Evolutionary conservation across 1,140 invertebrate species (phyloP), one percentile per base, ranked within the genome.

Genomic region (Drosophila nannoptera): DNA sequence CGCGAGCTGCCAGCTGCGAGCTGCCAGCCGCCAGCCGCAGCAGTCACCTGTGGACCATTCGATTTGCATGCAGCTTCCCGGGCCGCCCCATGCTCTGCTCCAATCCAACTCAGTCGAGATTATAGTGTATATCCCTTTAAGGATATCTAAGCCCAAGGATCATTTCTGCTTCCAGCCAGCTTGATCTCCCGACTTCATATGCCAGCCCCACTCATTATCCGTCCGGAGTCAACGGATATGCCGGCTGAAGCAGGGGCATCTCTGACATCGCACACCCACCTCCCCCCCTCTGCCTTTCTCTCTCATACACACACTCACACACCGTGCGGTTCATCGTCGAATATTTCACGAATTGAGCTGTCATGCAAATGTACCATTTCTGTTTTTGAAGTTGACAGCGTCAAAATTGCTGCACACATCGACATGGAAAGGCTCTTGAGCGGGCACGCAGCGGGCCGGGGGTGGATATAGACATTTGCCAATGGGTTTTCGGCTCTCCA

Each of bases 261-360:
- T n/a, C 31, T 16, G 29, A 33, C 45, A 45, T 16, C 29, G 52
- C 35, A 72, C 48, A 43, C 53, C 49, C 14, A 59, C 61, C 60
- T 40, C 38, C 11, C n/a, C 22, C 22, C 3, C 22, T 22, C 12
- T 42, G 11, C n/a, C 40, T 12, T 2, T 12, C 40, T 12, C 12
- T 7, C 58, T 48, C 62, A 36, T 45, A 59, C 22, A 59, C 35
- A 60, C 33, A 65, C 48, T 42, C 48, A 50, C 14, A 54, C 45
- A 61, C 14, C 58, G 32, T 7, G 46, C 36, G 40, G 32, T 49
- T 55, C 59, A 69, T 49, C 12, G 43, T 52, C 64, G 50, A 83
- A 84, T 86, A 83, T 83, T 83, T 83, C 80, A 86, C 76, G 80
- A 84, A 86, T 84, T 80, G 80, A 86, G 77, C 81, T 86, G 81